Evolutionary conservation across 2,797 vertebrate species (phyloP).

Genomic region (Ibycter americanus): DNA sequence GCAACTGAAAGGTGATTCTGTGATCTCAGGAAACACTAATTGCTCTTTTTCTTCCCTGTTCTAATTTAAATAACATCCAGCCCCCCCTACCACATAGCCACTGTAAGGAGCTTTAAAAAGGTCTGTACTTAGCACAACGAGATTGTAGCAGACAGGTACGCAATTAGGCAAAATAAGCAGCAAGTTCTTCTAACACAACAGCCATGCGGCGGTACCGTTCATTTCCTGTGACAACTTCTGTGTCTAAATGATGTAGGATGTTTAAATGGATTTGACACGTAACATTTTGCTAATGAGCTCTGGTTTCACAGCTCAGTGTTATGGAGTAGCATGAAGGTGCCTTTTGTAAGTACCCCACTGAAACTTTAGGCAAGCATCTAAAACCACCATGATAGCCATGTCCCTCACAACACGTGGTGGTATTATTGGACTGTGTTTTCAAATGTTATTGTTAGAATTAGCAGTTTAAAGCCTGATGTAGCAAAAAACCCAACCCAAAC

Average conservation of each 20-base stretch:
- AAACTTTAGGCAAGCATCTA: neutral
- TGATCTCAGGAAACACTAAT: neutral
- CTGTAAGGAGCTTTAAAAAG: neutral
- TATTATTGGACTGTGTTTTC: neutral
- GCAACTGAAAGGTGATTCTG: neutral
- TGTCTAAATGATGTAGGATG: neutral
- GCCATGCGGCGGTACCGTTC: neutral
- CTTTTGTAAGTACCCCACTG: neutral
- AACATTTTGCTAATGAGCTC: neutral
- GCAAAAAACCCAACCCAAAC: neutral
- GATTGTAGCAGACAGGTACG: neutral
- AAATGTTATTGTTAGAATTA: neutral
- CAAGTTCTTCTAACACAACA: neutral
- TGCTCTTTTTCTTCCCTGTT: neutral
- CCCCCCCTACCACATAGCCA: neutral
- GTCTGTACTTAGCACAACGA: neutral
- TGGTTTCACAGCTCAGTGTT: neutral
- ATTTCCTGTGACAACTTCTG: neutral
- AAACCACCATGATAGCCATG: neutral
- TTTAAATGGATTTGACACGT: neutral
- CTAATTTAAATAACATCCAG: neutral
- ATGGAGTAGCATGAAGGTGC: neutral
- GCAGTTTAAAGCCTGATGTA: neutral
- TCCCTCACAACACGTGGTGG: neutral
- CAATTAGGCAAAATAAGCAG: neutral